Evolutionary conservation across 1,140 invertebrate species (phyloP), one percentile per base, ranked within the genome.

Genomic region (Drosophila rufa): DNA sequence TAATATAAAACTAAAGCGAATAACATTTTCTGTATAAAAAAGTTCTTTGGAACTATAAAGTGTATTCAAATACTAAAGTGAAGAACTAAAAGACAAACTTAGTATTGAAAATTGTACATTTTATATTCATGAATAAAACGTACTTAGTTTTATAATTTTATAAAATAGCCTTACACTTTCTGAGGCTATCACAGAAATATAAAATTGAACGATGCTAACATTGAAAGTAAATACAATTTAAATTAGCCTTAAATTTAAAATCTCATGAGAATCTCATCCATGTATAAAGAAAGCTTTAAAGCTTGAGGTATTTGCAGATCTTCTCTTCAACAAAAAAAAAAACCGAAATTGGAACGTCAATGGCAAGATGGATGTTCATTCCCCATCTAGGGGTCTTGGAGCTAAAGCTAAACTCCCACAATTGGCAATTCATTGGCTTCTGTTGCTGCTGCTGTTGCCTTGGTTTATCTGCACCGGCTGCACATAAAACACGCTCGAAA

Each of bases 401-500:
- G 40, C 55, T 65, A 40, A 19, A 66, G 66, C 46, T 70, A 83
- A 56, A 87, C 83, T 87, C 84, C 80, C 83, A 87, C 83, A 87
- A 65, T 56, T 80, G 79, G 83, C 71, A 75, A 76, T 81, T 70
- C 65, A 61, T 66, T 65, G 55, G 67, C 57, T 71, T 51, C 55
- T 68, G 53, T 14, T n/a, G 53, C 19, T n/a, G 36, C 17, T 15
- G 33, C 27, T 25, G 46, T 73, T 75, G 75, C 69, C 33, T 84
- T 86, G 75, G 57, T 87, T 86, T 82, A 86, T 87, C 71, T 76
- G 76, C 59, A 36, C 33, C 14, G 55, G 43, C 48, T 51, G 78
- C 48, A 42, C 68, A 83, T 87, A 87, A 87, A 84, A 89, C 82
- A 84, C 61, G 55, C 45, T 77, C 43, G 27, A 22, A 83, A 86